phyloP scores from a whole-genome alignment of 1,140 invertebrate species.

The Caenorhabditis inopinata region DNA sequence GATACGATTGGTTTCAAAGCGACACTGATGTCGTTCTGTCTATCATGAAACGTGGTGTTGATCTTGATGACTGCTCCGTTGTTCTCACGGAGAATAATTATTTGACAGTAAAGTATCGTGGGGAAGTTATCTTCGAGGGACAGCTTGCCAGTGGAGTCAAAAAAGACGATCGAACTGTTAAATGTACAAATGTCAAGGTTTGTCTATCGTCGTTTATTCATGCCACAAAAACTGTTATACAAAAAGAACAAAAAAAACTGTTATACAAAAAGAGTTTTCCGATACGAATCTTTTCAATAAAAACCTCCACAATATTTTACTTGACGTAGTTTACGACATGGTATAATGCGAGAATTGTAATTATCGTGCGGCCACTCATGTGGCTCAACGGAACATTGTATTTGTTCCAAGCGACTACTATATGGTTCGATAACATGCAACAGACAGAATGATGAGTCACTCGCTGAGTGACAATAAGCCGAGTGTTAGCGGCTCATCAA shows the following conservation, averaged over 20 bases:
- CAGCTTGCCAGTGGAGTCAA: background rate
- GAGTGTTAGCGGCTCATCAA: background rate
- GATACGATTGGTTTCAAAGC: conserved; percentile 41
- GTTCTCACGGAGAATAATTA: background rate
- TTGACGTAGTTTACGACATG: no score
- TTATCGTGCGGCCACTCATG: no score
- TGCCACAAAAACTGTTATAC: no score
- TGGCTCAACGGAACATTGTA: no score
- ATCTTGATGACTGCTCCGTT: background rate
- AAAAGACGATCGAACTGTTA: conserved; percentile 24
- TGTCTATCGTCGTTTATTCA: no score
- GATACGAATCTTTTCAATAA: no score
- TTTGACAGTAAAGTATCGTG: conserved; percentile 8
- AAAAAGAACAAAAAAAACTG: no score
- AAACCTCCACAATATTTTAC: no score
- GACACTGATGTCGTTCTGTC: conserved; percentile 25
- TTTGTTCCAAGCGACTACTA: no score
- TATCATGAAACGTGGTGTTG: conserved; percentile 25
- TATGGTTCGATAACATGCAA: background rate
- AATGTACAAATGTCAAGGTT: background rate
- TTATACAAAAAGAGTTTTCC: no score
- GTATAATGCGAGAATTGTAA: no score
- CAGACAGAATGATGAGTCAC: conserved; percentile 27
- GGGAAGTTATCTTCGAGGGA: conserved; percentile 35
- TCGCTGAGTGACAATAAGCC: conserved; percentile 29